Percentiles rank a stretch among this genome's conserved stretches.
Evolutionary conservation across 2,113 vertebrate species (phyloP).

Genomic region (Corythaeola cristata): DNA sequence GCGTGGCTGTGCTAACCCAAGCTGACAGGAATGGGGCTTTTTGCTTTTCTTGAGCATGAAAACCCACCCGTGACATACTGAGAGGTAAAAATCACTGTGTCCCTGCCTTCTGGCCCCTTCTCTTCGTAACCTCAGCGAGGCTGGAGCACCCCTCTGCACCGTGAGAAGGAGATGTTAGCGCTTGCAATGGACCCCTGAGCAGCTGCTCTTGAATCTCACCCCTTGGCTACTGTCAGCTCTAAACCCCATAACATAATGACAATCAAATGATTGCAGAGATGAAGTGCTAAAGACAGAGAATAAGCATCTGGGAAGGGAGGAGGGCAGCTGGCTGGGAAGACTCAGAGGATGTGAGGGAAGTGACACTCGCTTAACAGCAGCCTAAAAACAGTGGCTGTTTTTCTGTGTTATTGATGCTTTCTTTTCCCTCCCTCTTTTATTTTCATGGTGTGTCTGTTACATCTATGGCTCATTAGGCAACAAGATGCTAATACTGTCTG

Average conservation of each 20-base stretch:
- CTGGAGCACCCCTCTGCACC: neutral
- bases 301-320: neutral
- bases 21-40: neutral
- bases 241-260: neutral
- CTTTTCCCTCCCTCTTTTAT: constrained; percentile 27
- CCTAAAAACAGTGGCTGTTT: neutral
- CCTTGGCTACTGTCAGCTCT: neutral
- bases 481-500: constrained; percentile 11
- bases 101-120: neutral
- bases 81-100: neutral
- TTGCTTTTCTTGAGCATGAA: neutral
- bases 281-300: neutral
- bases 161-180: neutral
- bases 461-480: constrained; percentile 50
- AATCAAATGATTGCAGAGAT: neutral
- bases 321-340: neutral
- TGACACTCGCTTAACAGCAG: neutral
- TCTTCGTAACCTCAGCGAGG: neutral
- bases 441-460: constrained; percentile 36
- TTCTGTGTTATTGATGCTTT: neutral
- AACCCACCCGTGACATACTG: neutral
- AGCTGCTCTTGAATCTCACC: neutral
- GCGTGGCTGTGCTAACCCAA: neutral
- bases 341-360: neutral
- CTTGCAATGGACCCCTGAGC: neutral